Evolutionary conservation across 1,140 invertebrate species (phyloP), one percentile per base, ranked within the genome.

Genomic region (Drosophila gunungcola): DNA sequence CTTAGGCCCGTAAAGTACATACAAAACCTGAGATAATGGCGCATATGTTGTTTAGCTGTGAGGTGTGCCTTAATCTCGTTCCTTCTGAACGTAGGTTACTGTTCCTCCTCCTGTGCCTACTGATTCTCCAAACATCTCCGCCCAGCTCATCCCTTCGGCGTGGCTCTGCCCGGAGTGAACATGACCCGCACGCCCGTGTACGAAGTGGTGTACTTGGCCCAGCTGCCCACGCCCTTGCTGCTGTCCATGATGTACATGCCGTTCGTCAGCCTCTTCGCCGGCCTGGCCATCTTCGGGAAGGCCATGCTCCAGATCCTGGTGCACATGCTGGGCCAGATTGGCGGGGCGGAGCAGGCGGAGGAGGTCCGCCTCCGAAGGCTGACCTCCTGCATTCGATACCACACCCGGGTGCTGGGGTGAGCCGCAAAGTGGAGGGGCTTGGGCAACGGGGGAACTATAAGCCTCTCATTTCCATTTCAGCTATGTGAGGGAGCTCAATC

Each of bases 241-340:
- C 56, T 92, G 12, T 74, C 73, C 9, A 54, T 75, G 46, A 74
- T 92, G 82, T 92, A 92, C 43, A 91, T 92, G 91, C 89, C 91
- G 3, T 92, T 90, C 64, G 83, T 92, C 5, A 91, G 77, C 58
- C 65, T 92, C 13, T 92, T 92, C 45, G 91, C 76, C 11, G 76
- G 85, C 4, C 78, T 92, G 56, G 78, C 91, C 21, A 80, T 92
- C 72, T 92, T 92, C 27, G 91, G 85, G 3, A 79, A 77, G 27
- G 73, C 83, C 5, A 65, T 86, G 60, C 65, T 92, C 2, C 70
- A 77, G 39, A 89, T 92, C 48, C 39, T 92, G 62, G 76, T 67
- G 41, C 55, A 80, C 48, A 69, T 69, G 48, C 43, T 89, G 63
- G 12, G 13, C 1, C 56, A 55, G 25, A 89, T 80, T 52, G 60